Percentiles rank a stretch among this genome's conserved stretches.
phyloP scores from a whole-genome alignment of 2,888 invertebrate genomes.

The Xiphydria camelus region DNA sequence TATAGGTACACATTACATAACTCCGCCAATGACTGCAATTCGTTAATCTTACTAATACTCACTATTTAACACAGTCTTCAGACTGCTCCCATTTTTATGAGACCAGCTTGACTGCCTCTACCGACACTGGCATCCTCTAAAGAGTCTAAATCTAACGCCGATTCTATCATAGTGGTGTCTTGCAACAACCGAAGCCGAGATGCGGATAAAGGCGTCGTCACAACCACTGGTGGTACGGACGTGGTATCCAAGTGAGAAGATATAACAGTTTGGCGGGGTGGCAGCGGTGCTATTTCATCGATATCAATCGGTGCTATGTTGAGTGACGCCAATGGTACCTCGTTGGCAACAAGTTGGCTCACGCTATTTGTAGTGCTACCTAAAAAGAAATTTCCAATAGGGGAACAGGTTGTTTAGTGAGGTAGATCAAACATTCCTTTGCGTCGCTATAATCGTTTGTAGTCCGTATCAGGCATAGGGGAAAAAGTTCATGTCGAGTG shows the following conservation, averaged over 20 bases:
- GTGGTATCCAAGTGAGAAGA: conserved; percentile 39
- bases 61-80: conserved; percentile 27
- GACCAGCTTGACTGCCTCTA: conserved; percentile 69
- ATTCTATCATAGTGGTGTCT: conserved; percentile 90
- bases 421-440: too few species aligned
- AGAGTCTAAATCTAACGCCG: conserved; percentile 85
- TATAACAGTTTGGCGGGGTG: conserved; percentile 30
- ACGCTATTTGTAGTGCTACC: conserved; percentile 70
- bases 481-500: too few species aligned
- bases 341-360: conserved; percentile 68
- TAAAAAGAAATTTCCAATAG: conserved; percentile 52
- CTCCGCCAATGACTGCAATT: too few species aligned
- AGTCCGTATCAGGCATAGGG: too few species aligned
- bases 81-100: conserved; percentile 64
- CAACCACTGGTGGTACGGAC: conserved; percentile 45
- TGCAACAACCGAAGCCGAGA: conserved; percentile 77
- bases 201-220: conserved; percentile 59
- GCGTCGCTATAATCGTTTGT: too few species aligned
- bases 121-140: conserved; percentile 75
- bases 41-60: conserved; percentile 8
- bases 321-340: conserved; percentile 65
- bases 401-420: too few species aligned
- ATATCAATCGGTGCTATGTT: conserved; percentile 57
- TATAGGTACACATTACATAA: too few species aligned
- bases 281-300: conserved; percentile 52